Conservation (phyloP, 1,140 invertebrate species). For the Drosophila ogumai region DNA sequence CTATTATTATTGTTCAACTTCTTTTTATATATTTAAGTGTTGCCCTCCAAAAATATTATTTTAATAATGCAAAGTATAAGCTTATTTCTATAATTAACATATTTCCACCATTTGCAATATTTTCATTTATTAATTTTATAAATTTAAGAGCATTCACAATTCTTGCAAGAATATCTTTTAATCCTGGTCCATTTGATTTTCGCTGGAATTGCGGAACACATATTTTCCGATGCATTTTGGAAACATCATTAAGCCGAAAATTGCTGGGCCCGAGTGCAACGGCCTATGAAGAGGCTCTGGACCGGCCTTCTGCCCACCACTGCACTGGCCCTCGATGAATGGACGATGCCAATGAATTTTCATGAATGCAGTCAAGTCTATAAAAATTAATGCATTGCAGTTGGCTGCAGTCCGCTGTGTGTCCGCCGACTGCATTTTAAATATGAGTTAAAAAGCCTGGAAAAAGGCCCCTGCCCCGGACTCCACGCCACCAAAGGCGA, state of each 20-base stretch:
- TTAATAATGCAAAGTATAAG: too few relatives aligned
- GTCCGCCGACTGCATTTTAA: slow-evolving; percentile 64
- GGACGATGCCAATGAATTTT: slow-evolving; percentile 75
- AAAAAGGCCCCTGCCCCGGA: slow-evolving; percentile 33
- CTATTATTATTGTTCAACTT: too few relatives aligned
- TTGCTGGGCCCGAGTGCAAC: slow-evolving; percentile 71
- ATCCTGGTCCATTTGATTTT: slow-evolving; percentile 40
- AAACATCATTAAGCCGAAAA: slow-evolving; percentile 80
- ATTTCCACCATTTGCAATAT: background rate
- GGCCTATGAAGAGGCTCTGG: slow-evolving; percentile 67
- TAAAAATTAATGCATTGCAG: slow-evolving; percentile 81
- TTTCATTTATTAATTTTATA: background rate
- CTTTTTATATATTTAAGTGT: too few relatives aligned
- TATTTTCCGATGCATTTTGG: slow-evolving; percentile 80
- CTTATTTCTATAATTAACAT: too few relatives aligned
- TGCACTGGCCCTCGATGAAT: slow-evolving; percentile 34
- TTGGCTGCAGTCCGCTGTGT: slow-evolving; percentile 63
- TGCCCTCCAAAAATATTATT: too few relatives aligned
- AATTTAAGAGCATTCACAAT: slow-evolving; percentile 11
- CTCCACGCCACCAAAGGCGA: background rate
- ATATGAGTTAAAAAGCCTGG: slow-evolving; percentile 72
- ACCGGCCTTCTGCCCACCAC: slow-evolving; percentile 2
- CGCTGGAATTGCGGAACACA: slow-evolving; percentile 65
- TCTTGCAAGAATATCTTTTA: background rate
- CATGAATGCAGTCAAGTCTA: slow-evolving; percentile 82